Conservation (phyloP, 2,797 vertebrate species). For the Furcifer pardalis region DNA sequence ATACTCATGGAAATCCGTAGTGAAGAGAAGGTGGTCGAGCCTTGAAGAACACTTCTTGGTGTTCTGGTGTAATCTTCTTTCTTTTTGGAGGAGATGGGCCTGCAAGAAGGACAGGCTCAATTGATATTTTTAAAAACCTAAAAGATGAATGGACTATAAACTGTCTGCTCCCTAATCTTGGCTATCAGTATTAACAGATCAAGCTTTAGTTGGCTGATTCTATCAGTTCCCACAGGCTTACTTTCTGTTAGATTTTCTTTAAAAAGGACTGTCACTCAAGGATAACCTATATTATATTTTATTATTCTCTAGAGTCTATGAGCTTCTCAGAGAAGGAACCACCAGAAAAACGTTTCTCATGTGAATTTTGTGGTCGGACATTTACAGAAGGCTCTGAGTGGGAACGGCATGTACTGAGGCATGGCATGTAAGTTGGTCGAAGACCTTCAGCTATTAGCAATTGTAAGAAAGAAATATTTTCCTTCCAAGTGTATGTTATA, state of each 20-base stretch:
- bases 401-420: conserved; percentile 95
- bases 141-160: no score
- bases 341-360: conserved; percentile 89
- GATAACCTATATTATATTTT: neutral
- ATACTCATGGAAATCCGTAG: neutral
- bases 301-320: conserved; percentile 79
- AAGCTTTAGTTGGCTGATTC: neutral
- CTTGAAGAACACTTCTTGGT: neutral
- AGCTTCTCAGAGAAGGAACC: conserved; percentile 80
- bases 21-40: neutral
- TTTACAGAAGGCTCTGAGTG: conserved; percentile 93
- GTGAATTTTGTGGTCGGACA: conserved; percentile 96
- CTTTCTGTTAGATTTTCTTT: neutral
- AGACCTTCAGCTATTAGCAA: neutral
- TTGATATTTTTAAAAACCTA: no score
- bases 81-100: no score
- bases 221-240: neutral
- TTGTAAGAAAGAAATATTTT: neutral
- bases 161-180: neutral
- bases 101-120: no score
- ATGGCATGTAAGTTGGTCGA: conserved; percentile 90
- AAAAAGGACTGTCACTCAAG: neutral
- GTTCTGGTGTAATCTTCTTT: neutral
- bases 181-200: neutral
- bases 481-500: neutral